Evolutionary conservation across 2,888 invertebrate species (phyloP).

Genomic region (Eulithis testata): DNA sequence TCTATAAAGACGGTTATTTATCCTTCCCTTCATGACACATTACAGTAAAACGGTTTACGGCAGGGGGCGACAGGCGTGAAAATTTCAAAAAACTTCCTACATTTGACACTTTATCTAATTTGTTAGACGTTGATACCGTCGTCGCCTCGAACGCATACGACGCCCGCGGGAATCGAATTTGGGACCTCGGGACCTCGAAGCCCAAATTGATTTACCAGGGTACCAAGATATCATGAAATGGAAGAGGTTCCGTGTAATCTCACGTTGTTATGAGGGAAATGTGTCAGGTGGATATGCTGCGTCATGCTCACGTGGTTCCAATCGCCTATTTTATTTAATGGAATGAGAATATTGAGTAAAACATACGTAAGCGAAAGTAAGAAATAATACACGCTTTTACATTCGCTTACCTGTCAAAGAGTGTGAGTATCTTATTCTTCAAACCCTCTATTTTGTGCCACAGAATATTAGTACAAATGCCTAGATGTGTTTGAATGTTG

Average conservation of each 20-base stretch:
- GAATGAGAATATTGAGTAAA: conserved; percentile 14
- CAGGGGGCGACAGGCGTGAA: conserved; percentile 28
- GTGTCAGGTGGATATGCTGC: conserved; percentile 31
- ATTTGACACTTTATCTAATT: conserved; percentile 66
- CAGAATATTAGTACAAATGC: too few relatives aligned
- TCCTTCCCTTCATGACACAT: conserved; percentile 4
- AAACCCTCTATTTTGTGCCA: too few relatives aligned
- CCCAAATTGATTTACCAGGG: conserved; percentile 78
- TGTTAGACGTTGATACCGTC: conserved; percentile 63
- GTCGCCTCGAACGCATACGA: conserved; percentile 65
- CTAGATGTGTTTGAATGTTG: too few relatives aligned
- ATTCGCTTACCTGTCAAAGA: not conserved
- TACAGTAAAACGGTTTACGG: conserved; percentile 21
- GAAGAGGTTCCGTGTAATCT: conserved; percentile 47
- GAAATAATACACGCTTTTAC: not conserved
- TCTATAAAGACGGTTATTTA: not conserved
- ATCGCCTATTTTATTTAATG: conserved; percentile 26
- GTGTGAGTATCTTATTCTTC: not conserved
- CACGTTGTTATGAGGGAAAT: conserved; percentile 40
- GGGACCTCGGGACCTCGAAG: conserved; percentile 60
- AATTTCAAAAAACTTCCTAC: conserved; percentile 52
- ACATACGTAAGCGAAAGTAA: not conserved
- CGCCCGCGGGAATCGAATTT: conserved; percentile 79
- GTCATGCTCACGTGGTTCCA: conserved; percentile 17
- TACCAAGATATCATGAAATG: conserved; percentile 60